Base-by-base conservation (phyloP, 2,113 vertebrate genomes). In the Rattus norvegicus region DNA sequence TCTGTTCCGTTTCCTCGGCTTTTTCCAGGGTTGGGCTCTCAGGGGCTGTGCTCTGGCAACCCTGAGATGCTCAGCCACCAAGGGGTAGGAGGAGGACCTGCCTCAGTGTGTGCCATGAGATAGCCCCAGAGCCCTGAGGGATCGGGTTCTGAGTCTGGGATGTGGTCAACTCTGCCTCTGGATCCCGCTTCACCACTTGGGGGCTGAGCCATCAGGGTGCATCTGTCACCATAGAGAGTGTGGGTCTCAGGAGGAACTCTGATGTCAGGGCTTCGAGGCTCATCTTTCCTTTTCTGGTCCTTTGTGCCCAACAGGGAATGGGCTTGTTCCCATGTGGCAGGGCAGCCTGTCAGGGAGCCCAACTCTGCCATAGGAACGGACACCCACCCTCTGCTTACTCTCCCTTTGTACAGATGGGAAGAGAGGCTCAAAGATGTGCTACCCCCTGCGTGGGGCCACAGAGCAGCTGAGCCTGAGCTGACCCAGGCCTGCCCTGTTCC, bases 201-300 rank as follows among this genome's bases (percentile, higher is more conserved):
- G 49, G 87, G 67, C 83, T 88, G 5, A 59, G 80, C 33, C 36
- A 17, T 4, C 19, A 36, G 54, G 30, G 3, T 43, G 19, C 39
- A n/a, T 52, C 26, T 85, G 39, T 20, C 5, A 16, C 17, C 24
- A 28, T 6, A 13, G 63, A n/a, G 77, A 22, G 43, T 43, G 43
- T 43, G 80, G 63, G 80, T 43, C n/a, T 54, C 90, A 65, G 2
- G 0, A 26, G 73, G 47, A 76, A 47, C 73, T 43, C n/a, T n/a
- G 84, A 90, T 17, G 36, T 70, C 56, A 0, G 2, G n/a, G n/a
- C 56, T 67, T 30, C 8, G 1, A 0, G 17, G 2, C 0, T 9
- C 2, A 17, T 13, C 26, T 30, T 75, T 30, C 3, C 4, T 70
- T n/a, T 63, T n/a, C 63, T 0, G 5, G 47, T 2, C 13, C 69